These are phyloP conservation scores for Megalonaias nervosa DNA, from an alignment of 1,140 invertebrate genomes.

Conservation along the genomic window DNA sequence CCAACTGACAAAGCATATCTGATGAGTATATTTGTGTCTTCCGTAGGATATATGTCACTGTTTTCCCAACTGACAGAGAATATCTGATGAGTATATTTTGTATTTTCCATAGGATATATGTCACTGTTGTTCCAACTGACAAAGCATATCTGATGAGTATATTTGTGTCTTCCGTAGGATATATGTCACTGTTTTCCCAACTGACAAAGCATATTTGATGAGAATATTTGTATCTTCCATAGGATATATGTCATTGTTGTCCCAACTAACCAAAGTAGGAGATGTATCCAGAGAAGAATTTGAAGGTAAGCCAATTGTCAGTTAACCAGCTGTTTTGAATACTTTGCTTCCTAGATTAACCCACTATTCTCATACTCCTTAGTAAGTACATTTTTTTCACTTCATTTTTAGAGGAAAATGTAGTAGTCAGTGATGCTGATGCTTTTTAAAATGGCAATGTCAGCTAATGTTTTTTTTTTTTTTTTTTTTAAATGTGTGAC, in stretches of 20 bases:
- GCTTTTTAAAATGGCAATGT: too few relatives aligned
- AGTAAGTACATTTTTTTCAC: too few relatives aligned
- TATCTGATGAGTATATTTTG: too few relatives aligned
- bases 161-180: constrained; percentile 76
- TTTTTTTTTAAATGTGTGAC: too few relatives aligned
- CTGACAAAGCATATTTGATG: constrained; percentile 67
- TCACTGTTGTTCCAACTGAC: constrained; percentile 87
- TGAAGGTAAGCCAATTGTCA: constrained; percentile 19
- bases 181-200: constrained; percentile 82
- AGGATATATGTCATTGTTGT: constrained; percentile 83
- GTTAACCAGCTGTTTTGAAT: too few relatives aligned
- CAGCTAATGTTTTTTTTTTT: too few relatives aligned
- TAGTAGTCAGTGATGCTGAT: too few relatives aligned
- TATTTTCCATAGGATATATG: constrained; percentile 77
- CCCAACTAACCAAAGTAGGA: constrained; percentile 90
- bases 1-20: constrained; percentile 80
- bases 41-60: constrained; percentile 81
- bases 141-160: constrained; percentile 71
- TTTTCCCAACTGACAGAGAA: constrained; percentile 82
- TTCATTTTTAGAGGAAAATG: too few relatives aligned
- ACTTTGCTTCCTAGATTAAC: too few relatives aligned
- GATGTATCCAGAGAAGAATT: constrained; percentile 81
- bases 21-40: too few relatives aligned
- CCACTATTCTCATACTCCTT: too few relatives aligned
- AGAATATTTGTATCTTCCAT: too few relatives aligned